These are phyloP conservation scores for Nannoperca obscura DNA, from an alignment of 2,797 vertebrate genomes.

Conservation along the genomic window DNA sequence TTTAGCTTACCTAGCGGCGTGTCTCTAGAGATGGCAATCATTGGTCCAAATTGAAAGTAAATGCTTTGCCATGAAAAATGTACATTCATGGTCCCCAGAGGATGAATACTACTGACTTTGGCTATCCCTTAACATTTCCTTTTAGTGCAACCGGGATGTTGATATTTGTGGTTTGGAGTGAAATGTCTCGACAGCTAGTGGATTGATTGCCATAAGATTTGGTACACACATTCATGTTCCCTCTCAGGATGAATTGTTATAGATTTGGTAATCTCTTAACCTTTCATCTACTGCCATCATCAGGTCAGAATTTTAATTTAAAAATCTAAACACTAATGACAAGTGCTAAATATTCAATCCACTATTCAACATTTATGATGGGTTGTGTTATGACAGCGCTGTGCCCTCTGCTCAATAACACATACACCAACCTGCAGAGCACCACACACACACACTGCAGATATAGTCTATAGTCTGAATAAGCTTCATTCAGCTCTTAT, in stretches of 20 bases:
- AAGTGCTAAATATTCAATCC: not conserved
- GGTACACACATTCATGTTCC: not conserved
- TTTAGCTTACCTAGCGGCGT: not conserved
- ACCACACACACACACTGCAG: not conserved
- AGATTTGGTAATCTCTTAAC: not conserved
- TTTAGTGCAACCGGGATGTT: not conserved
- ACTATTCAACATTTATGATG: not conserved
- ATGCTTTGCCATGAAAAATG: not conserved
- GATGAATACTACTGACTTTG: not conserved
- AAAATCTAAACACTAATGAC: not conserved
- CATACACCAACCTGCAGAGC: not conserved
- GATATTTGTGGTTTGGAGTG: not conserved
- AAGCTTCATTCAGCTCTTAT: slow-evolving; percentile 54
- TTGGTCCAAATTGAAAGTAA: not conserved
- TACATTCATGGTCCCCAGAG: not conserved
- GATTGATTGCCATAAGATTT: not conserved
- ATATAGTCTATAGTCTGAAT: not conserved
- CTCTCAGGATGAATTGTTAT: not conserved
- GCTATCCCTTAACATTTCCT: not conserved
- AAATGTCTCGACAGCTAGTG: not conserved
- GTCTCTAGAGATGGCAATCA: not conserved
- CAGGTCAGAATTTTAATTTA: not conserved
- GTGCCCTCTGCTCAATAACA: slow-evolving; percentile 34
- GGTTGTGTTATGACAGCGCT: slow-evolving; percentile 8
- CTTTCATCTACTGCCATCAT: too few species aligned